A percentile compares a stretch with the other conserved stretches of the same genome.
phyloP scores from a whole-genome alignment of 2,113 vertebrate genomes.

The Oryctolagus cuniculus region DNA sequence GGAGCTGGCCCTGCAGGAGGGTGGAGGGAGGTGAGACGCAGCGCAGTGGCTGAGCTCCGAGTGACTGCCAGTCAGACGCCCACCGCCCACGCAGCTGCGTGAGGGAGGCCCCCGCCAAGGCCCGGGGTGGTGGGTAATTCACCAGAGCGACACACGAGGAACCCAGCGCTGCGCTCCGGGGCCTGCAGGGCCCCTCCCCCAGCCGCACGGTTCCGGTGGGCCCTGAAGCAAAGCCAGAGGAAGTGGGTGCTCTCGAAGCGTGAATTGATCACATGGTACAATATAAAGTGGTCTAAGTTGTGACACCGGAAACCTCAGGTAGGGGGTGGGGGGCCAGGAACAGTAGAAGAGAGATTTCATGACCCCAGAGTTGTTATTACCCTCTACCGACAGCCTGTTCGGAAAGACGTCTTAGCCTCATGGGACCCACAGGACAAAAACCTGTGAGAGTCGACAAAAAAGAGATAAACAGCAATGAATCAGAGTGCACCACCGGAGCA shows the following conservation, averaged over 20 bases:
- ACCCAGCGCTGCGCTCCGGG: background rate
- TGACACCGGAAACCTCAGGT: background rate
- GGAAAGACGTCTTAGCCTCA: background rate
- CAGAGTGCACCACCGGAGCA: background rate
- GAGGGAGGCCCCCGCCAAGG: background rate
- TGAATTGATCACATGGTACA: background rate
- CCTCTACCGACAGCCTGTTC: no score
- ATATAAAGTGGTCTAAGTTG: background rate
- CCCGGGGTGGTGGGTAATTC: background rate
- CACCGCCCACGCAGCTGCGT: fast-evolving
- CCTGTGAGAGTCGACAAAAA: background rate
- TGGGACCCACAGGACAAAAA: background rate
- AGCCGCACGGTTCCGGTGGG: background rate
- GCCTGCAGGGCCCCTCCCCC: background rate
- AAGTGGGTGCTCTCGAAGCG: background rate
- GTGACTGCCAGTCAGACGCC: no score
- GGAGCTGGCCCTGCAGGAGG: no score
- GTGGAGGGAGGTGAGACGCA: no score
- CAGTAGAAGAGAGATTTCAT: background rate
- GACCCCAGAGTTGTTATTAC: no score
- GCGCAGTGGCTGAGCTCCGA: no score
- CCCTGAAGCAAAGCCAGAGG: background rate
- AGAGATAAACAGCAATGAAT: background rate
- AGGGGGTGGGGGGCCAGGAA: background rate
- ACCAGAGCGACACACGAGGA: background rate